Base-by-base conservation (phyloP, 2,888 invertebrate genomes). In the Sisyra nigra region DNA sequence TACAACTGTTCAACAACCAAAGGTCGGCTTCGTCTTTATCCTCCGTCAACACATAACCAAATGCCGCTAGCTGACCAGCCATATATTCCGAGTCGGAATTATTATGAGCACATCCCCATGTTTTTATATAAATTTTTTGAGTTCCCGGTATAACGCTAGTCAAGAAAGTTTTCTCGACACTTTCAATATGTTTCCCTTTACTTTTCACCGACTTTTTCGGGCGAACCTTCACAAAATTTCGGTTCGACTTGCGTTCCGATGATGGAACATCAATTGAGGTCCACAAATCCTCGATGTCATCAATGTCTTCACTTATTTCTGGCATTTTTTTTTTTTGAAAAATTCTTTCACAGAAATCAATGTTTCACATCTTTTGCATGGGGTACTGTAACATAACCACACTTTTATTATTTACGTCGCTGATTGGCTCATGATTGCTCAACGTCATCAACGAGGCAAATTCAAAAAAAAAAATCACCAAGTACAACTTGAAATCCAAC, bases 81-180 rank as follows among this genome's bases (percentile, higher is more conserved):
- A 98, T 98, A 59, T 98, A 98, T 67, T 98, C 97, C 1, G 91
- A 86, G 61, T 98, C 97, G 0, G 93, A 93, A 59, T 80, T 93
- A 62, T 98, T 98, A 66, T 98, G 97, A 0, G 94, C 85, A 61
- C 96, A 97, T 3, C 96, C 96, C 96, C 94, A 96, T 45, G 94
- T 96, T 64, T 91, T 91, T 2, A 94, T 73, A 54, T 78, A 91
- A 37, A 92, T 74, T 36, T 69, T 77, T 61, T 86, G 80, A 0
- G 85, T 86, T 1, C 91, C 87, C 56, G 69, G 67, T 52, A 73
- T 64, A 45, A 64, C 53, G 45, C 65, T 67, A 0, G 54, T 48
- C 31, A 72, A 56, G 41, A 71, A 62, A 44, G 65, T 57, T 52
- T 66, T 69, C 57, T 69, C 68, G 1, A 55, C 55, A 38, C 11